Base-by-base conservation (phyloP, 1,140 invertebrate genomes). In the Drosophila sulfurigaster region DNA sequence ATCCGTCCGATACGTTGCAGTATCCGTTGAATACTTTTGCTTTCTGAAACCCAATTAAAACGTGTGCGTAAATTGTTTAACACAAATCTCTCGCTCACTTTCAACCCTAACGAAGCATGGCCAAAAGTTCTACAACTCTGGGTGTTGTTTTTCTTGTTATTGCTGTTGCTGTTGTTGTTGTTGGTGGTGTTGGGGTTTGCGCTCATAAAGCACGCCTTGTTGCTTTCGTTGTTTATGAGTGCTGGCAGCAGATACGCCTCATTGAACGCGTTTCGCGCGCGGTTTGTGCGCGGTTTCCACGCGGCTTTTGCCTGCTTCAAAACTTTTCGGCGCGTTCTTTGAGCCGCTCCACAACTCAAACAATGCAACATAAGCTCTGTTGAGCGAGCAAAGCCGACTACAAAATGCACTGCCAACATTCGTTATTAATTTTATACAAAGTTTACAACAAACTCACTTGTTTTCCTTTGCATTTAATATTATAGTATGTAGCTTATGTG, bases 181-280 rank as follows among this genome's bases (percentile, higher is more conserved):
- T 11, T 58, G 13, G 6, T 43, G 62, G 43, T 15, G 45, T 11
- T 63, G 38, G 58, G 32, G 15, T 46, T 54, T 48, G 41, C 69
- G 79, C 64, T 74, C 81, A 87, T 87, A 87, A 86, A 77, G 77
- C 64, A 88, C 80, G 82, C 82, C 82, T 78, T 90, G 86, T 90
- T 88, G 81, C 81, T 69, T 79, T 85, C 81, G 81, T 90, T 88
- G 85, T 88, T 88, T 89, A 89, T 81, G 81, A 75, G 75, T 67
- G 76, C 64, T 72, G 64, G 77, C 63, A 69, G 35, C 63, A 87
- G 85, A 67, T 81, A 86, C 78, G 85, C 86, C 57, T 79, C 85
- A 88, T 88, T 88, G 82, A 73, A 52, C 81, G 73, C 72, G 67
- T 79, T 87, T 87, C 77, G 71, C 69, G 58, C 63, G 80, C 77